Evolutionary conservation across 2,888 invertebrate species (phyloP).

Genomic region (Masnerella sp.): DNA sequence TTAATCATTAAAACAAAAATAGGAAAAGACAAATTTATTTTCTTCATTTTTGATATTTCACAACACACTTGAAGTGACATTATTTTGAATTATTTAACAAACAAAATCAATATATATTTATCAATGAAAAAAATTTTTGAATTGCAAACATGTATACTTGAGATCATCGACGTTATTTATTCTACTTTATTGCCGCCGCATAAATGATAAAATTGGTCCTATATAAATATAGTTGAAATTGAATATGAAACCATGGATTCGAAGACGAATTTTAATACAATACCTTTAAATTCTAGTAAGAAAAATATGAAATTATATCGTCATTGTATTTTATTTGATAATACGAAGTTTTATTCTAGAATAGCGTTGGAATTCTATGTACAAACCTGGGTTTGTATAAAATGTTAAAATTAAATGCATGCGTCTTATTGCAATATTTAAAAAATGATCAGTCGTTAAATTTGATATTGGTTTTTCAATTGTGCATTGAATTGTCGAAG

Average conservation of each 20-base stretch:
- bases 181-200: slow-evolving; percentile 49
- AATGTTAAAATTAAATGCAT: slow-evolving; percentile 18
- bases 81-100: too few relatives aligned
- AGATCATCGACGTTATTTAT: slow-evolving; percentile 25
- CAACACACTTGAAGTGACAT: too few relatives aligned
- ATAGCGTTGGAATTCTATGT: slow-evolving; percentile 7
- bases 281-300: slow-evolving; percentile 7
- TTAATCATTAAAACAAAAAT: too few relatives aligned
- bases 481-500: neutral
- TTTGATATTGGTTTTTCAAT: slow-evolving; percentile 6
- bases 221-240: slow-evolving; percentile 60
- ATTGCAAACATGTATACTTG: too few relatives aligned
- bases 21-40: slow-evolving; percentile 37
- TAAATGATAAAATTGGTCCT: slow-evolving; percentile 70
- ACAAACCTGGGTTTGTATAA: slow-evolving; percentile 11
- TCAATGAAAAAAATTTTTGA: slow-evolving; percentile 26
- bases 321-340: neutral
- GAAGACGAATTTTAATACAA: slow-evolving; percentile 38
- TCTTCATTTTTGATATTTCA: too few relatives aligned
- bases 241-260: slow-evolving; percentile 56
- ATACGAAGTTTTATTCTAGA: slow-evolving; percentile 13
- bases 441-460: slow-evolving; percentile 10
- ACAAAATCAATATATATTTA: too few relatives aligned
- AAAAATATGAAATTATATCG: slow-evolving; percentile 28
- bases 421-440: neutral